Conservation (phyloP, 2,888 invertebrate species). For the Celastrina argiolus region DNA sequence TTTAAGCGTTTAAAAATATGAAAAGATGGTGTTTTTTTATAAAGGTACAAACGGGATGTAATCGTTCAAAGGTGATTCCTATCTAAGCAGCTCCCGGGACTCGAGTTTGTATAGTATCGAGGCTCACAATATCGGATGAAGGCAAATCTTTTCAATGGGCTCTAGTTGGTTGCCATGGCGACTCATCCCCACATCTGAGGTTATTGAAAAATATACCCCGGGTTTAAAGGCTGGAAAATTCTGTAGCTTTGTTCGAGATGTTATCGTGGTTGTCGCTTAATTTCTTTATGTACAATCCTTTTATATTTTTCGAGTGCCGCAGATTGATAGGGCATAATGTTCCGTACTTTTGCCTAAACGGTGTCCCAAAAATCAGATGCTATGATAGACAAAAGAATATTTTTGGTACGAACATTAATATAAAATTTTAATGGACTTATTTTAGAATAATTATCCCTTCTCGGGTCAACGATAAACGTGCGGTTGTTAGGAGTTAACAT, state of each 20-base stretch:
- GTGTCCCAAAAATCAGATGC: no score
- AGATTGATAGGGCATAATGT: background rate
- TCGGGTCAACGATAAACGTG: no score
- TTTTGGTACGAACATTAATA: no score
- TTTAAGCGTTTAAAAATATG: conserved; percentile 12
- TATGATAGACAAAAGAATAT: no score
- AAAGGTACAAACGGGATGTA: conserved; percentile 26
- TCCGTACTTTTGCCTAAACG: background rate
- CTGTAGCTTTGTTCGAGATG: conserved; percentile 37
- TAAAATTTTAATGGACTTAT: no score
- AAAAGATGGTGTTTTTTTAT: conserved; percentile 14
- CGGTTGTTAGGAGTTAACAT: no score
- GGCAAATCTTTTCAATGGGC: conserved; percentile 64
- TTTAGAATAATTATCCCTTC: no score
- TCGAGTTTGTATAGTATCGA: conserved; percentile 63
- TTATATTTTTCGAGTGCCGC: background rate
- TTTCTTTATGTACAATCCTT: conserved; percentile 25
- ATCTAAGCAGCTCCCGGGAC: conserved; percentile 49
- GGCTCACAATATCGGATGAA: conserved; percentile 64
- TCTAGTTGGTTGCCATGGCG: conserved; percentile 60
- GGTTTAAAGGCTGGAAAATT: conserved; percentile 37
- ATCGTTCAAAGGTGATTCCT: conserved; percentile 48
- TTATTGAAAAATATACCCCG: conserved; percentile 38
- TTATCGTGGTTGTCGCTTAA: conserved; percentile 34
- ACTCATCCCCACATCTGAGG: conserved; percentile 49